Conservation (phyloP, 2,888 invertebrate species). For the Trachelus stipa region DNA sequence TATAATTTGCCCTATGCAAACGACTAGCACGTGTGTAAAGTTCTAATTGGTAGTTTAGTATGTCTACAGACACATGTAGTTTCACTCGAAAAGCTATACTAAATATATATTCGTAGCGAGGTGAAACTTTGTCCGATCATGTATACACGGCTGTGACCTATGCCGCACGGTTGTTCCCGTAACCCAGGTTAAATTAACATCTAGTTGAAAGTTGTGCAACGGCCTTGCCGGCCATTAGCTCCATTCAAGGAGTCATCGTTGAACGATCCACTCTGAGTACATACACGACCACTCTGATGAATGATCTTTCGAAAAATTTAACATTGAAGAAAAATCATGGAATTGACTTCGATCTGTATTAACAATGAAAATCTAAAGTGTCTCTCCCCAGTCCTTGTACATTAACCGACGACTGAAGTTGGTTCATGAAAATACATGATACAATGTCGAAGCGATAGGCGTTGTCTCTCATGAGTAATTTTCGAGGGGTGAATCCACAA, state of each 20-base stretch:
- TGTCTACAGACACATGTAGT: not conserved
- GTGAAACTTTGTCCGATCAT: not conserved
- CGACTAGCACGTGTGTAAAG: not conserved
- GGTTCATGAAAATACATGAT: not conserved
- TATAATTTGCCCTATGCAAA: not conserved
- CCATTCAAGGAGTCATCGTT: constrained; percentile 1
- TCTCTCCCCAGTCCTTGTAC: not conserved
- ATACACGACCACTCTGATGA: not conserved
- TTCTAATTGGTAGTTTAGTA: not conserved
- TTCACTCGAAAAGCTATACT: not conserved
- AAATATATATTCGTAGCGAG: not conserved
- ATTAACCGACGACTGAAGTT: not conserved
- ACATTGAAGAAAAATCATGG: not conserved
- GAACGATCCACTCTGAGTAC: not conserved
- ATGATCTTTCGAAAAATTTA: not conserved
- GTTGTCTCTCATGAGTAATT: not conserved
- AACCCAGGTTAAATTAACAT: constrained; percentile 9
- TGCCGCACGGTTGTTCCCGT: not conserved
- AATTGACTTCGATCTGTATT: not conserved
- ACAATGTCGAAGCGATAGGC: not conserved
- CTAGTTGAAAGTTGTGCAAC: constrained; percentile 7
- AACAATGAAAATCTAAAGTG: not conserved
- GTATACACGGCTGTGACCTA: not conserved
- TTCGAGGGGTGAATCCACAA: not conserved
- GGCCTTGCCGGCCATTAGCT: constrained; percentile 11